Evolutionary conservation across 2,888 invertebrate species (phyloP).

Genomic region (Cerceris rybyensis): DNA sequence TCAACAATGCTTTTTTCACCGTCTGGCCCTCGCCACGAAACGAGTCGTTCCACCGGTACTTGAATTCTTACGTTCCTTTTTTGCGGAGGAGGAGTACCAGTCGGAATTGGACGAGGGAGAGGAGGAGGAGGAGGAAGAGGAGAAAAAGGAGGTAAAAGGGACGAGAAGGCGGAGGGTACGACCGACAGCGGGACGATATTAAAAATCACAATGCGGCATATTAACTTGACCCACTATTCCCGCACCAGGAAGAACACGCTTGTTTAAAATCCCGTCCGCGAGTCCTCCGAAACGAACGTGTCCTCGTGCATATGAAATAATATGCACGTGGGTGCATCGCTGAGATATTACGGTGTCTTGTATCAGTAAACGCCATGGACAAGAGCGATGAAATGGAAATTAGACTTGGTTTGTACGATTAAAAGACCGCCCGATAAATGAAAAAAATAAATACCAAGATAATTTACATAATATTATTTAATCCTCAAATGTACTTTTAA

Average conservation of each 20-base stretch:
- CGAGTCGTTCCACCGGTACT: conserved; percentile 75
- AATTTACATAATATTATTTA: too few species aligned
- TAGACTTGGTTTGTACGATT: too few species aligned
- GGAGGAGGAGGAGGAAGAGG: conserved; percentile 45
- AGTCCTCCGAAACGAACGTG: conserved; percentile 46
- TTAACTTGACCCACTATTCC: conserved; percentile 77
- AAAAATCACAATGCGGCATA: conserved; percentile 77
- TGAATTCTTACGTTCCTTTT: conserved; percentile 69
- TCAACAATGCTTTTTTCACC: conserved; percentile 65
- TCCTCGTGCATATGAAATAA: conserved; percentile 44
- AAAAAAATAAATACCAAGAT: too few species aligned
- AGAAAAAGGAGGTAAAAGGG: conserved; percentile 44
- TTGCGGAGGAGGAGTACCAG: conserved; percentile 62
- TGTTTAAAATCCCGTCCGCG: conserved; percentile 64
- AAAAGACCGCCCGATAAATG: too few species aligned
- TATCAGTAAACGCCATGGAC: conserved; percentile 26
- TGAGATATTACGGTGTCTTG: conserved; percentile 6
- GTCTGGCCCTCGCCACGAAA: conserved; percentile 60
- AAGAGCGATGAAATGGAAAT: too few species aligned
- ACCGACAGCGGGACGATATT: conserved; percentile 71
- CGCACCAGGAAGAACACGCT: conserved; percentile 67
- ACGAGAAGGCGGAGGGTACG: conserved; percentile 54
- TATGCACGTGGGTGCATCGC: conserved; percentile 44
- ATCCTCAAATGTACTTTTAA: too few species aligned
- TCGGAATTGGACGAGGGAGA: conserved; percentile 48